phyloP scores from a whole-genome alignment of 2,888 invertebrate genomes.

The Orthosia gothica region DNA sequence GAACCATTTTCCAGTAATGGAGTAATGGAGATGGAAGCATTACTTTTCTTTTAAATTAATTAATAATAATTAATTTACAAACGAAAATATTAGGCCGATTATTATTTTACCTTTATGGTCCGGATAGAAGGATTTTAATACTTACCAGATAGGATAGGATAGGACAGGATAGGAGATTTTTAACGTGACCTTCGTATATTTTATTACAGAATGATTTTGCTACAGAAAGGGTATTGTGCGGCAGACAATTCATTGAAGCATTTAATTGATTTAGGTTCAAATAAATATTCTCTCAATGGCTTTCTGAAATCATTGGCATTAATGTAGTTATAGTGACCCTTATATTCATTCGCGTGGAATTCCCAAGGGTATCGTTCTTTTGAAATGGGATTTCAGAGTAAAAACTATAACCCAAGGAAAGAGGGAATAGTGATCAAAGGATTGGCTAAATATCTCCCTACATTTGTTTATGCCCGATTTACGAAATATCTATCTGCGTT shows the following conservation, averaged over 20 bases:
- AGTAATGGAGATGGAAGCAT: too few relatives aligned
- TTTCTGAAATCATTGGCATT: slow-evolving; percentile 40
- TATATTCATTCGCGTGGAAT: slow-evolving; percentile 22
- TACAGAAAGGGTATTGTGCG: slow-evolving; percentile 48
- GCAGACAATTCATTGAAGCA: slow-evolving; percentile 57
- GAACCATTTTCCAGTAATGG: too few relatives aligned
- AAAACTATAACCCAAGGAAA: background rate
- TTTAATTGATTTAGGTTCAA: slow-evolving; percentile 59
- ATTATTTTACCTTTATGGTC: slow-evolving; percentile 46
- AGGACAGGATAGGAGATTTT: too few relatives aligned
- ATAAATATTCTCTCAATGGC: slow-evolving; percentile 45
- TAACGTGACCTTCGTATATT: slow-evolving; percentile 33
- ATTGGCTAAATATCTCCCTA: background rate
- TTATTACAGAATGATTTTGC: slow-evolving; percentile 26
- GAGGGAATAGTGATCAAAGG: slow-evolving; percentile 15
- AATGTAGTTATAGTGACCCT: slow-evolving; percentile 29
- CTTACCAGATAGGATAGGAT: too few relatives aligned
- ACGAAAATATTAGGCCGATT: slow-evolving; percentile 41
- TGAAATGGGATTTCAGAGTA: background rate
- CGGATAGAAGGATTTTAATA: slow-evolving; percentile 24
- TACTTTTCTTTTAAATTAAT: slow-evolving; percentile 9
- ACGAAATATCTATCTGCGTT: background rate
- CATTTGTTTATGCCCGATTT: background rate
- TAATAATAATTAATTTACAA: too few relatives aligned
- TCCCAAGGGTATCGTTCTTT: slow-evolving; percentile 1